These are phyloP conservation scores for Syrista parreyssii DNA, from an alignment of 2,888 invertebrate species.

Conservation along the genomic window DNA sequence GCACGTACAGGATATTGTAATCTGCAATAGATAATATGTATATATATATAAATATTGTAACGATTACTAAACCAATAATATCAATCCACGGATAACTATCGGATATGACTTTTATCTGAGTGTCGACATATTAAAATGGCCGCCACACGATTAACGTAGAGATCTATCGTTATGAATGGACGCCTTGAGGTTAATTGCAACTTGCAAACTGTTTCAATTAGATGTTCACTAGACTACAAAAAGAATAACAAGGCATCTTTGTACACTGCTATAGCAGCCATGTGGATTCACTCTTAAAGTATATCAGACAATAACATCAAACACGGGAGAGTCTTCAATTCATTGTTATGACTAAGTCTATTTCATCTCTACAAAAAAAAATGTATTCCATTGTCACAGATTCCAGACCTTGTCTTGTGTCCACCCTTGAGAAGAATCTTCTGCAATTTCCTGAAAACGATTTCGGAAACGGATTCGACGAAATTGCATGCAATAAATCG, in stretches of 20 bases:
- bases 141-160: background rate
- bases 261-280: background rate
- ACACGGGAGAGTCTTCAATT: background rate
- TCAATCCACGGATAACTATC: background rate
- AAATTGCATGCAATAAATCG: background rate
- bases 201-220: background rate
- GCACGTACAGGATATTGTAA: background rate
- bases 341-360: background rate
- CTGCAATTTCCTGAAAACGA: background rate
- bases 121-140: background rate
- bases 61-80: background rate
- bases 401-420: background rate
- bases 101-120: background rate
- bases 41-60: background rate
- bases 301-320: background rate
- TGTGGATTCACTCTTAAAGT: background rate
- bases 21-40: background rate
- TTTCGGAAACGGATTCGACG: background rate
- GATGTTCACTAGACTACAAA: background rate
- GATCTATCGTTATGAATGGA: background rate
- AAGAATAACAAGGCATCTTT: background rate
- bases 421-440: background rate
- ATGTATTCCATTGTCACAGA: background rate
- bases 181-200: background rate
- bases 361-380: background rate